Conservation (phyloP, 2,113 vertebrate species). For the Scopus umbretta region DNA sequence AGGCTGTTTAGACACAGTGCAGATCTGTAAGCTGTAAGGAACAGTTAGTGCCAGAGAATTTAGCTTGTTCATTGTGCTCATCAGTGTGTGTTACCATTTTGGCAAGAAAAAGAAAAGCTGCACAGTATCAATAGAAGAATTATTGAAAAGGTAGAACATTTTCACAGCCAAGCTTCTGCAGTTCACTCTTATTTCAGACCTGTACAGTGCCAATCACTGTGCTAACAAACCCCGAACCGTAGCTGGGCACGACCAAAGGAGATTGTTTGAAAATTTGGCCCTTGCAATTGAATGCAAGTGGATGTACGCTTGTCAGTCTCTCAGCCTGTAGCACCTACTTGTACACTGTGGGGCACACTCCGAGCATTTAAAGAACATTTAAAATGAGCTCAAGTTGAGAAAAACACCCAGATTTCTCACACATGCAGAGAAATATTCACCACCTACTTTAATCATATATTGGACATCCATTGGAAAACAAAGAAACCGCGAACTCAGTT, state of each 20-base stretch:
- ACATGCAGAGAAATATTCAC: neutral
- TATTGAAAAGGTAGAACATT: neutral
- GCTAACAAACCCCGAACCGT: neutral
- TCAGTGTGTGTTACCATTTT: neutral
- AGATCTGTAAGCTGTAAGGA: neutral
- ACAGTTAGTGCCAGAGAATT: neutral
- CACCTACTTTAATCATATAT: neutral
- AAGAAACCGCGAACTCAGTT: neutral
- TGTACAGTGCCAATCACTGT: neutral
- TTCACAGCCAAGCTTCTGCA: neutral
- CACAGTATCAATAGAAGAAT: neutral
- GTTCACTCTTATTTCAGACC: neutral
- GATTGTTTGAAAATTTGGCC: neutral
- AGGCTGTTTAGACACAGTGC: neutral
- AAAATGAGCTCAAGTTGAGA: neutral
- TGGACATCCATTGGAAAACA: neutral
- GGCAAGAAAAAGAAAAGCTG: neutral
- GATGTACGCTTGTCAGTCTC: neutral
- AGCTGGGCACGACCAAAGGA: neutral
- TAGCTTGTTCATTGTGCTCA: slow-evolving; percentile 2
- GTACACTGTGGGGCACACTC: no score
- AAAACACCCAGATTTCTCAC: neutral
- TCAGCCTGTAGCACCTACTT: no score
- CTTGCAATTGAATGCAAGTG: neutral
- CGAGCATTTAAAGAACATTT: neutral